Percentiles rank a stretch among this genome's conserved stretches.
These are phyloP conservation scores for Pseudopipra pipra DNA, from an alignment of 2,113 vertebrate genomes.

Conservation along the genomic window DNA sequence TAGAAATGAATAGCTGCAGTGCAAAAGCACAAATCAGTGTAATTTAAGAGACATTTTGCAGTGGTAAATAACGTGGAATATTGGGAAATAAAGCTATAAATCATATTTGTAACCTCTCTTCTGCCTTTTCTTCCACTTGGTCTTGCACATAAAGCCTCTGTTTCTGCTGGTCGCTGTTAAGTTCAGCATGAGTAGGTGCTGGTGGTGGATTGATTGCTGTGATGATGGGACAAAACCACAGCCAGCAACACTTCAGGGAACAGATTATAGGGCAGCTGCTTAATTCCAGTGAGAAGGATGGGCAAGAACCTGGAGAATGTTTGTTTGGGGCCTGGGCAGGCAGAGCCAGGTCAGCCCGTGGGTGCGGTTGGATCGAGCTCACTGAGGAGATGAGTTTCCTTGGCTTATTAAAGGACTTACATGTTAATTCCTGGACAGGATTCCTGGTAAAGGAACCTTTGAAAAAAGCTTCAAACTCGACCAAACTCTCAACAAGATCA, in stretches of 20 bases:
- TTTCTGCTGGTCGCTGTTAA: not conserved
- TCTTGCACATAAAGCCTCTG: not conserved
- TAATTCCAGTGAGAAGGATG: not conserved
- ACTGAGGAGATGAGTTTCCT: not conserved
- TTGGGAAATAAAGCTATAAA: not conserved
- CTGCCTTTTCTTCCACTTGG: not conserved
- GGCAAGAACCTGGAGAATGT: not conserved
- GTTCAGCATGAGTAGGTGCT: not conserved
- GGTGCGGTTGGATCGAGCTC: not conserved
- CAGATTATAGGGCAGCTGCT: not conserved
- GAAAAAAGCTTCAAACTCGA: not conserved
- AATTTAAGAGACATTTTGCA: not conserved
- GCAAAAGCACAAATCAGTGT: not conserved
- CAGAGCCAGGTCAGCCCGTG: not conserved
- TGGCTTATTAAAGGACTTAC: rapidly evolving
- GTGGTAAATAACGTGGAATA: not conserved
- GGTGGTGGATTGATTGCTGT: not conserved
- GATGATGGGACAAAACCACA: not conserved
- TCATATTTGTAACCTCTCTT: not conserved
- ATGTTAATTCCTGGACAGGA: not conserved
- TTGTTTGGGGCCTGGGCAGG: not conserved
- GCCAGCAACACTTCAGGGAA: not conserved
- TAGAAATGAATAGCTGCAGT: not conserved
- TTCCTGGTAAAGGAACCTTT: not conserved
- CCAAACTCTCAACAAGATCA: not conserved